phyloP scores from a whole-genome alignment of 2,113 vertebrate genomes.

The Struthio camelus region DNA sequence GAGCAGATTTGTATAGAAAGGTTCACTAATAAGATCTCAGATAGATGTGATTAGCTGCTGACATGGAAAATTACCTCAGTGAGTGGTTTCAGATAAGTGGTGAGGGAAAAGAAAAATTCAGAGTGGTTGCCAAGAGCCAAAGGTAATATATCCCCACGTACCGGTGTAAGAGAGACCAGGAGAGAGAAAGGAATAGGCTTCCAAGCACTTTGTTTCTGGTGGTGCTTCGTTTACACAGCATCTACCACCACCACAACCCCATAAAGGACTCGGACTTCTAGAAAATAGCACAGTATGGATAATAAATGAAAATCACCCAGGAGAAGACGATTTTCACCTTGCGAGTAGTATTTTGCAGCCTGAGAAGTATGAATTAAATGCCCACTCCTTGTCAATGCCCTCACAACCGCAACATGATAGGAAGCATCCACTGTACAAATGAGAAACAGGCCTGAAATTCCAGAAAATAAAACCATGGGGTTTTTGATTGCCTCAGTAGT shows the following conservation, averaged over 20 bases:
- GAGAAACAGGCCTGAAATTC: background rate
- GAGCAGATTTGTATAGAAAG: background rate
- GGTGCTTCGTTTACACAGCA: background rate
- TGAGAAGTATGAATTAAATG: background rate
- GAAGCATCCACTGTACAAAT: background rate
- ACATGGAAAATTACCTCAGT: background rate
- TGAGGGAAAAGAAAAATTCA: background rate
- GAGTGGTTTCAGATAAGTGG: background rate
- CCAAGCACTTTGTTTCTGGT: fast-evolving
- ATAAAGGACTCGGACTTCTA: background rate
- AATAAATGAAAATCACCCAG: background rate
- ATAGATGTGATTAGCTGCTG: conserved; percentile 21
- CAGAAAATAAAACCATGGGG: background rate
- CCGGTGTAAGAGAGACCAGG: background rate
- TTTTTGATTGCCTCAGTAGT: background rate
- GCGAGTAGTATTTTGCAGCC: background rate
- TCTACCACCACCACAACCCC: background rate
- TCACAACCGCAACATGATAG: background rate
- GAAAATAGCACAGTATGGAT: background rate
- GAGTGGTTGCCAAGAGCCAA: background rate
- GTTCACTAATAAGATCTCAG: background rate
- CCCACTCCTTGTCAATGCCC: background rate
- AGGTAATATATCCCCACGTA: background rate
- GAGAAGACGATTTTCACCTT: background rate
- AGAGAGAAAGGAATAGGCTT: background rate